A percentile compares a stretch with the other conserved stretches of the same genome.
Conservation (phyloP, 2,888 invertebrate species). For the Deroplatys truncata region DNA sequence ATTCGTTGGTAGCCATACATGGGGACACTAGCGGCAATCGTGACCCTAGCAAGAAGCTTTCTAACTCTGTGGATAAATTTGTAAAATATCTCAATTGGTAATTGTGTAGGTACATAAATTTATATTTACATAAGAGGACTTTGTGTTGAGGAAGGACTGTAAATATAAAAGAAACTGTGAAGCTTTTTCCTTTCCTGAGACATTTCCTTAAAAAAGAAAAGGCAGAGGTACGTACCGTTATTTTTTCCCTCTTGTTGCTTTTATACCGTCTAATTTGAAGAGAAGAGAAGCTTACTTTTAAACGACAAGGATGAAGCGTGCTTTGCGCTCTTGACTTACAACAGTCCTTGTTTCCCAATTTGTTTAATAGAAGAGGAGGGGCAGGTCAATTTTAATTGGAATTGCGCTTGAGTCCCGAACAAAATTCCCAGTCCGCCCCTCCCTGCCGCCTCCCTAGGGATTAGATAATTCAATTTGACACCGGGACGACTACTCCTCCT, state of each 20-base stretch:
- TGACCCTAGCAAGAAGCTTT: too few species aligned
- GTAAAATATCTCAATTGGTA: too few species aligned
- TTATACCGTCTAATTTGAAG: not conserved
- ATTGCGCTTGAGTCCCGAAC: conserved; percentile 25
- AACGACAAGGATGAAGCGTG: not conserved
- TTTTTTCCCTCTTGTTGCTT: not conserved
- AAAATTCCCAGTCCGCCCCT: conserved; percentile 10
- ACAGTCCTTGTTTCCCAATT: conserved; percentile 26
- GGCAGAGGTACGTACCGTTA: not conserved
- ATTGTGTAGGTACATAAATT: too few species aligned
- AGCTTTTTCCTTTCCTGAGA: too few species aligned
- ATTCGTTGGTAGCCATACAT: too few species aligned
- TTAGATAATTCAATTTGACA: conserved; percentile 32
- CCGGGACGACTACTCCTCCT: conserved; percentile 5
- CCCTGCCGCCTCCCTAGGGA: conserved; percentile 6
- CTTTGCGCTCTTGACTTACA: not conserved
- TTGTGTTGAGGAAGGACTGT: too few species aligned
- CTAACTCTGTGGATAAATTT: too few species aligned
- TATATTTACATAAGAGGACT: too few species aligned
- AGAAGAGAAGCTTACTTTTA: not conserved
- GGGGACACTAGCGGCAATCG: too few species aligned
- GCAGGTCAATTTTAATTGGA: conserved; percentile 34
- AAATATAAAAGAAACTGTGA: too few species aligned
- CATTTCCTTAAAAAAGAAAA: not conserved
- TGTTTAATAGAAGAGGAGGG: conserved; percentile 24